Evolutionary conservation across 2,113 vertebrate genomes (phyloP).

Genomic region (Vidua macroura): DNA sequence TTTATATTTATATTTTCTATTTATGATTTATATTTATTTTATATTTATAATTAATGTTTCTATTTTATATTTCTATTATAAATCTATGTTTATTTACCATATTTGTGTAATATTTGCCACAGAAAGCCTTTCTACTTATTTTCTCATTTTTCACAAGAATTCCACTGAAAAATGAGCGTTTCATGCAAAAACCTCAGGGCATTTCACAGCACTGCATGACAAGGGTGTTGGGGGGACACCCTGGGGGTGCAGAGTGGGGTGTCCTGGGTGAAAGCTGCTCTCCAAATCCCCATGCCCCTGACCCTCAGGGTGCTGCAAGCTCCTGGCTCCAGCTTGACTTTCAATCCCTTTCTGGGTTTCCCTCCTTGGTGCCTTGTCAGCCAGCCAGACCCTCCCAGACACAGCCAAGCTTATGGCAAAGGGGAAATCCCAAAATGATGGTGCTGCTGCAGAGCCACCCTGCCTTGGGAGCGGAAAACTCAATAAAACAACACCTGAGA

Average conservation of each 20-base stretch:
- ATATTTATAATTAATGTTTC: too few relatives aligned
- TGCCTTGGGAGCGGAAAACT: neutral
- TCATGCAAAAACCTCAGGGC: neutral
- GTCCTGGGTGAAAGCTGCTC: neutral
- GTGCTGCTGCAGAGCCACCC: neutral
- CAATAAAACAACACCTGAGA: neutral
- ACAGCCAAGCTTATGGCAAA: neutral
- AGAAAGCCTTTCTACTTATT: neutral
- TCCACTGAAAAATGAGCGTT: neutral
- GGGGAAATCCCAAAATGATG: neutral
- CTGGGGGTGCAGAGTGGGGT: neutral
- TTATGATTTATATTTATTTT: too few relatives aligned
- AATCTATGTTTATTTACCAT: too few relatives aligned
- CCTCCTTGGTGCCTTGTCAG: neutral
- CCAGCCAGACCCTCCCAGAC: neutral
- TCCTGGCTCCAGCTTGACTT: neutral
- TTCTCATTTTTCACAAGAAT: neutral
- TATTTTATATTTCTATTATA: too few relatives aligned
- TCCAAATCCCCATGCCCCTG: neutral
- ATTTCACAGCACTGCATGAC: neutral
- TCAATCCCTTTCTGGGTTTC: neutral
- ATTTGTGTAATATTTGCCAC: neutral
- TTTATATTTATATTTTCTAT: too few relatives aligned
- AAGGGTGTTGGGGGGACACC: fast-evolving
- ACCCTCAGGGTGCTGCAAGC: neutral